Conservation (phyloP, 2,113 vertebrate genomes). For the Castor canadensis region DNA sequence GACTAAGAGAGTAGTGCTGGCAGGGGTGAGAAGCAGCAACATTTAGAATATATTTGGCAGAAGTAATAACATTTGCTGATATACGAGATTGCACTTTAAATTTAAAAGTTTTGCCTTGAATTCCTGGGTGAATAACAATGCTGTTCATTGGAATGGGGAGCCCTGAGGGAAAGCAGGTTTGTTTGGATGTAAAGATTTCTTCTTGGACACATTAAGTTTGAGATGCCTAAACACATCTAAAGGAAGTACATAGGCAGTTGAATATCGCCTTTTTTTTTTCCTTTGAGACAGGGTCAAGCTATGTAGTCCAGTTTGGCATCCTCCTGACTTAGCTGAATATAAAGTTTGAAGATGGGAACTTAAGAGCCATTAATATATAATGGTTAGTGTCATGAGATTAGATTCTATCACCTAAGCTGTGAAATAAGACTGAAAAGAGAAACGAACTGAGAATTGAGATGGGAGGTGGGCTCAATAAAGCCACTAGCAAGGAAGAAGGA, state of each 20-base stretch:
- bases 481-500: neutral
- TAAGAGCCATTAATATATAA: neutral
- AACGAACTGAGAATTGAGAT: neutral
- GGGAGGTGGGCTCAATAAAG: neutral
- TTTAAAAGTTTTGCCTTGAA: neutral
- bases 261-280: too few species aligned
- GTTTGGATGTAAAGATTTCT: neutral
- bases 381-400: neutral
- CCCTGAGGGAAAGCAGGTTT: neutral
- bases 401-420: neutral
- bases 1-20: neutral
- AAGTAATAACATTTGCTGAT: neutral
- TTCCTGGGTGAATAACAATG: neutral
- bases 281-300: too few species aligned
- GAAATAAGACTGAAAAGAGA: neutral
- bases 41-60: neutral
- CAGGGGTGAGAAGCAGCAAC: neutral
- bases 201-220: neutral
- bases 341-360: neutral
- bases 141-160: neutral
- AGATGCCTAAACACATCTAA: neutral
- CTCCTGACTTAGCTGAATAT: too few species aligned
- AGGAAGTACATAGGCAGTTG: neutral
- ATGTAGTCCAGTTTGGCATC: too few species aligned
- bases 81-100: neutral